Evolutionary conservation across 2,888 invertebrate species (phyloP), one percentile per base, ranked within the genome.

Genomic region (Xanthorhoe designata): DNA sequence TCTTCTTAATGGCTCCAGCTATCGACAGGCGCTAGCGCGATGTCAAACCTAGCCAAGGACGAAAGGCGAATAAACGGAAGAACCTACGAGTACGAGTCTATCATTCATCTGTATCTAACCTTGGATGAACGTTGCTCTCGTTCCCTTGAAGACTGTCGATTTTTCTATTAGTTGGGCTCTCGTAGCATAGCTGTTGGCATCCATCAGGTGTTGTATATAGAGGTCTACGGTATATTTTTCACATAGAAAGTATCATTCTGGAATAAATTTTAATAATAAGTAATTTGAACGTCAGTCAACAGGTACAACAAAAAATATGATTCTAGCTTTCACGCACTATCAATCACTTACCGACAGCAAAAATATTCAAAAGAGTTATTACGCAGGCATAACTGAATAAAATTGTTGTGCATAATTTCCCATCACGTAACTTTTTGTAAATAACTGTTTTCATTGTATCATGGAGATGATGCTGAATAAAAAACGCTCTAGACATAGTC

Each of bases 281-380:
- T n/a, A 50, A 45, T 47, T 38, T 19, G 19, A 47, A 53, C 42
- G 59, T 56, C 61, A 55, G 50, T 56, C 35, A 50, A 35, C 13
- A 35, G 19, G 3, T 19, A 42, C 38, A 59, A 29, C 18, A 60
- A 60, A 64, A 64, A 15, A 13, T 52, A 59, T 55, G 15, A 17
- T 35, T 8, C n/a, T 35, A 57, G 17, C 32, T 54, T 66, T 66
- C 58, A 62, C 66, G 66, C 62, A 54, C 57, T 61, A 61, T 61
- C 57, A 57, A 58, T 61, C 58, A 62, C 61, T 58, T 66, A 64
- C 35, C 57, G 47, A 58, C 42, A 55, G 38, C 49, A 58, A 61
- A 29, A 10, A 19, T 42, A 53, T 42, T 55, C 18, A 9, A 32
- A 57, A 53, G 58, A 61, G 17, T 61, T 61, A 57, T 29, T 47